Evolutionary conservation across 2,797 vertebrate genomes (phyloP), one percentile per base, ranked within the genome.

Genomic region (Lagothrix lagotricha): DNA sequence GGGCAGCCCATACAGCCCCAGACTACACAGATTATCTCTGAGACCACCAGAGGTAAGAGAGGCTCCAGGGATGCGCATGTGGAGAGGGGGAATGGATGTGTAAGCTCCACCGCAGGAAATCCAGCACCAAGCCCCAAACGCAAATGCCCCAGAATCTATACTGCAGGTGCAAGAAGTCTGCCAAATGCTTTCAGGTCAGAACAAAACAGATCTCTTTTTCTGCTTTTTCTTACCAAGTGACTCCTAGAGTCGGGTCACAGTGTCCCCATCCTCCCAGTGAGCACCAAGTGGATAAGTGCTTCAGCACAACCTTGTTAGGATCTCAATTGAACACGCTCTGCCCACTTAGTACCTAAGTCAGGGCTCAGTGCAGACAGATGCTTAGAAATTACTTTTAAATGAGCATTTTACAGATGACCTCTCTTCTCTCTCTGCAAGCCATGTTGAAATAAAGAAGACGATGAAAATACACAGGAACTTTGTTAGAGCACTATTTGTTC

Each of bases 321-420:
- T 93, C 79, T 64, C 88, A 86, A 70, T 1, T 80, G 95, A 96
- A 97, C 75, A 73, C 0, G 22, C 83, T 89, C 67, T 0, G 0
- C 80, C 73, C 91, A 87, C 73, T 84, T 76, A 84, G 94, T 88
- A 44, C 94, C 88, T 93, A 97, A 96, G 81, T 90, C 88, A 57
- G 93, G 2, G 5, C 87, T 90, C 82, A 54, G 88, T 9, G 12
- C 82, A 88, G 96, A 92, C 96, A 97, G 92, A 96, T 96, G 90
- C 93, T 97, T 72, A 80, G 82, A 95, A 95, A 97, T 96, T 86
- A 95, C 88, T 94, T 94, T 83, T 89, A 95, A 97, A 96, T 93
- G 91, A 84, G 70, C n/a, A 39, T 86, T 91, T 96, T 91, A 92
- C 96, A 96, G 79, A 77, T 7, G 83, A 89, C 93, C 96, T 96